A percentile compares a stretch with the other conserved stretches of the same genome.
Conservation (phyloP, 2,797 vertebrate genomes). For the Hephaestus fuliginosus region DNA sequence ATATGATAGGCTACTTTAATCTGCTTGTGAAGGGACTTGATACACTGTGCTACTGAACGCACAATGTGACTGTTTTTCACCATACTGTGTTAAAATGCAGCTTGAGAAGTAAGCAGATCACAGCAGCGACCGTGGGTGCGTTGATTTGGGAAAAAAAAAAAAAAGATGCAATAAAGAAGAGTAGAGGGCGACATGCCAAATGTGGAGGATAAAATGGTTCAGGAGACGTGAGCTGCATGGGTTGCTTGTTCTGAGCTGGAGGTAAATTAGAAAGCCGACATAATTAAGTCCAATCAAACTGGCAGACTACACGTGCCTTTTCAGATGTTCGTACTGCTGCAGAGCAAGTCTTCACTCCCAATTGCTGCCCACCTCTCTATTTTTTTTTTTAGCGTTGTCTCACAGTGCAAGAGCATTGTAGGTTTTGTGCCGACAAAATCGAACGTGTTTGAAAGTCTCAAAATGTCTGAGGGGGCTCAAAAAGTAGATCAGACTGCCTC, state of each 20-base stretch:
- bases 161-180: constrained; percentile 31
- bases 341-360: constrained; percentile 2
- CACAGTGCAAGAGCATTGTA: constrained; percentile 9
- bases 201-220: constrained; percentile 23
- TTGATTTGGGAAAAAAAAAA: constrained; percentile 9
- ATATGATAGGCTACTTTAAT: neutral
- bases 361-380: neutral
- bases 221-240: constrained; percentile 45
- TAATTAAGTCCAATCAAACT: constrained; percentile 43
- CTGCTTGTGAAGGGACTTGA: constrained; percentile 17
- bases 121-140: constrained; percentile 9
- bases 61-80: constrained; percentile 19
- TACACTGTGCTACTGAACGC: neutral
- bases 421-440: constrained; percentile 40
- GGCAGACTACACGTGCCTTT: constrained; percentile 24
- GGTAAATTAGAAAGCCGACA: constrained; percentile 42
- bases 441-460: constrained; percentile 36
- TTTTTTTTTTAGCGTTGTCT: constrained; percentile 17
- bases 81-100: constrained; percentile 32
- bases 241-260: constrained; percentile 44
- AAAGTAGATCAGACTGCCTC: constrained; percentile 9
- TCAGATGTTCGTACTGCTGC: constrained; percentile 23
- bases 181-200: constrained; percentile 40
- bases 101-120: constrained; percentile 33
- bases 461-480: constrained; percentile 31